These are phyloP conservation scores for Phaethon lepturus DNA, from an alignment of 2,113 vertebrate species.

Conservation along the genomic window DNA sequence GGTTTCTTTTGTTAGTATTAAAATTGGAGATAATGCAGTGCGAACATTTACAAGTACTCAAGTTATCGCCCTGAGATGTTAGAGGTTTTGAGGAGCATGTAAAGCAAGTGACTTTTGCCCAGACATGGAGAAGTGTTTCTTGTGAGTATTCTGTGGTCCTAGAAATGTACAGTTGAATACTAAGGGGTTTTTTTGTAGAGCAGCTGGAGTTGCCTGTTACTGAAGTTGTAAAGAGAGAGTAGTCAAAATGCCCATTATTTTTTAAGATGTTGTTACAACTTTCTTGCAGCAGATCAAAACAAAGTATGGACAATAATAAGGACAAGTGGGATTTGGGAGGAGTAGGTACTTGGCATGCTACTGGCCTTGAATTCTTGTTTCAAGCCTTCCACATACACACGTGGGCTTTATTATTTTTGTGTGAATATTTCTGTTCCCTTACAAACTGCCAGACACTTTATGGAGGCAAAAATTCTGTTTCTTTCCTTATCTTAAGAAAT, in stretches of 20 bases:
- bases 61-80: background rate
- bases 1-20: background rate
- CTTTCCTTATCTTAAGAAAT: background rate
- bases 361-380: background rate
- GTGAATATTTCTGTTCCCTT: background rate
- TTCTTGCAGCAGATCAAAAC: background rate
- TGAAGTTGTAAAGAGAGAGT: background rate
- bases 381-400: background rate
- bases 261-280: background rate
- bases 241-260: background rate
- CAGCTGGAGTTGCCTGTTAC: background rate
- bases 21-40: background rate
- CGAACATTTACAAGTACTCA: background rate
- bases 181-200: background rate
- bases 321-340: background rate
- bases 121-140: background rate
- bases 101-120: background rate
- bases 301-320: background rate
- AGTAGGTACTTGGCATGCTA: background rate
- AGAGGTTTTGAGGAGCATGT: background rate
- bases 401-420: background rate
- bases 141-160: background rate
- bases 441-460: background rate
- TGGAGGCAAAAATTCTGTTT: background rate
- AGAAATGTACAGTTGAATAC: background rate